Evolutionary conservation across 1,140 invertebrate genomes (phyloP).

Genomic region (Reticulitermes speratus): DNA sequence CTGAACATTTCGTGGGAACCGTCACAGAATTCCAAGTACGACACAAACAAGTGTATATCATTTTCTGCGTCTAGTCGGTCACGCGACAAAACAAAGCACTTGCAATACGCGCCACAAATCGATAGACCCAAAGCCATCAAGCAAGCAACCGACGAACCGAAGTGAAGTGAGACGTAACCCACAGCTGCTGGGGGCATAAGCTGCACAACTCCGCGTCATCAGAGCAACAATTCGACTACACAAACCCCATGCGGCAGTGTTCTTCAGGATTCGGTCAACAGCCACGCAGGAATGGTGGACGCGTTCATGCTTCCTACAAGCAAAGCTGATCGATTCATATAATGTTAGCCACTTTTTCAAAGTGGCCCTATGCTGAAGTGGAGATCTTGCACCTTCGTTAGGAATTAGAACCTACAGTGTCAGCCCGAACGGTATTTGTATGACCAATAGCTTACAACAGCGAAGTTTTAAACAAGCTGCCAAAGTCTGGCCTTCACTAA

Average conservation of each 20-base stretch:
- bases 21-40: background rate
- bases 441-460: background rate
- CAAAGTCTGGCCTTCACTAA: background rate
- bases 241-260: too few species aligned
- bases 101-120: background rate
- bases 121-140: background rate
- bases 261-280: too few species aligned
- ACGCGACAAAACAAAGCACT: constrained; percentile 14
- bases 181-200: background rate
- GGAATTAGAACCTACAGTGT: too few species aligned
- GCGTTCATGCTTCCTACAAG: too few species aligned
- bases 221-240: too few species aligned
- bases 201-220: too few species aligned
- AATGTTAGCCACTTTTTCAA: too few species aligned
- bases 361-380: too few species aligned
- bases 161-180: background rate
- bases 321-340: too few species aligned
- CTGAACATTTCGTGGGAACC: background rate
- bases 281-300: too few species aligned
- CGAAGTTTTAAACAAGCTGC: background rate
- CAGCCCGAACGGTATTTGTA: too few species aligned
- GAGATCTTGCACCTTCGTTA: too few species aligned
- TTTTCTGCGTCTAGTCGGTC: background rate
- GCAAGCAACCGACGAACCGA: background rate
- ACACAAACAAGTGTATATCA: background rate